Evolutionary conservation across 2,888 invertebrate species (phyloP).

Genomic region (Odiellus spinosus): DNA sequence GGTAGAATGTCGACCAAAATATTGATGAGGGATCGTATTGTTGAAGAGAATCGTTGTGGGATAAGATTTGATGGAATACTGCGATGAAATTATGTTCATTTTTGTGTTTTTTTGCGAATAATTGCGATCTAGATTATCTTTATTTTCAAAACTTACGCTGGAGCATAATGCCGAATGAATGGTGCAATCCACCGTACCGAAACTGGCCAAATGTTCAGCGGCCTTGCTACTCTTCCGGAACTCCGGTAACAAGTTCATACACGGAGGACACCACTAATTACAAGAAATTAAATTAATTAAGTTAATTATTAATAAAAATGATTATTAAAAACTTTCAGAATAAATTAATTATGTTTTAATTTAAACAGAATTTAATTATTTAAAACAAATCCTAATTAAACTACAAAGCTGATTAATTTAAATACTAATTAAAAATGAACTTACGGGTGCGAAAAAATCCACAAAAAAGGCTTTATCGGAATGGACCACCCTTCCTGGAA

Average conservation of each 20-base stretch:
- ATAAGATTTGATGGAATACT: slow-evolving; percentile 46
- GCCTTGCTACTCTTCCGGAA: slow-evolving; percentile 43
- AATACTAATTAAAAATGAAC: slow-evolving; percentile 11
- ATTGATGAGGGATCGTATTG: slow-evolving; percentile 37
- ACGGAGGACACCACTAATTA: slow-evolving; percentile 53
- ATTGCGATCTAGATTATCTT: no score
- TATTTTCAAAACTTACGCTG: slow-evolving; percentile 20
- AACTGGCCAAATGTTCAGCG: slow-evolving; percentile 31
- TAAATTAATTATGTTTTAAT: no score
- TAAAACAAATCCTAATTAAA: no score
- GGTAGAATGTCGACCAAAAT: slow-evolving; percentile 43
- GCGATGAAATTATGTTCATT: slow-evolving; percentile 17
- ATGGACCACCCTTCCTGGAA: slow-evolving; percentile 26
- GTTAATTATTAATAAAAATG: no score
- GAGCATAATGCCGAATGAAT: slow-evolving; percentile 41
- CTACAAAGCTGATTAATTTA: background rate
- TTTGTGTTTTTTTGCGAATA: no score
- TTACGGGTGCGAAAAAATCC: slow-evolving; percentile 54
- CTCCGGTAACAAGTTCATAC: slow-evolving; percentile 49
- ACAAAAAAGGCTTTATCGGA: slow-evolving; percentile 42
- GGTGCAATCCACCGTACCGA: slow-evolving; percentile 54
- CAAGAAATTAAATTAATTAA: slow-evolving; percentile 3
- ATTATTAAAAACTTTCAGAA: no score
- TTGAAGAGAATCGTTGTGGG: slow-evolving; percentile 54
- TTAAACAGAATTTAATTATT: no score